Evolutionary conservation across 2,113 vertebrate genomes (phyloP), one percentile per base, ranked within the genome.

Genomic region (Murina feae): DNA sequence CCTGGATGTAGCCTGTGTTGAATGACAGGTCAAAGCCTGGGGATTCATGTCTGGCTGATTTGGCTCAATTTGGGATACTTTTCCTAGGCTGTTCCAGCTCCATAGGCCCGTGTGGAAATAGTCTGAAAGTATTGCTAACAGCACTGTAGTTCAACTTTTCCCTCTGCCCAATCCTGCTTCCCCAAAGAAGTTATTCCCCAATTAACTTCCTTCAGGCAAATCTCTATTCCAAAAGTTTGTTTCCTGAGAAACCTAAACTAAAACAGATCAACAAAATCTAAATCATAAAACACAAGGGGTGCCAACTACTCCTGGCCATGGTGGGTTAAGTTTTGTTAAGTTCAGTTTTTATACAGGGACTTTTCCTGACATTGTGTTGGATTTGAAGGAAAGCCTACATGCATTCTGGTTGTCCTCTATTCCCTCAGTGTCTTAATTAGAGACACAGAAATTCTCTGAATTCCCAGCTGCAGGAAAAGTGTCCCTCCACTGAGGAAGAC

Each of bases 371-470:
- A 37, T n/a, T 76, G 71, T 69, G 1, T 37, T 95, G 75, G 23
- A 32, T 69, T 74, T 75, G 91, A 90, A 93, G 18, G 49, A 16
- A 17, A 30, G 11, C 18, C 68, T 78, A 14, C 3, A 32, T 91
- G 51, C 23, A 53, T 92, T 92, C 85, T 23, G 32, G 9, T 18
- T 55, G n/a, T 51, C 66, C 32, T 68, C 23, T 53, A 17, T 91
- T 16, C 28, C 13, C 8, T 58, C 83, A 51, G 55, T 93, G 4
- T 28, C 53, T 91, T 89, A 86, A 76, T 68, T 83, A 89, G 60
- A 86, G 39, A 72, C 47, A 30, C 63, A 78, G 39, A 89, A 71
- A 95, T 93, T 94, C 65, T 95, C 42, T 65, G 42, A 91, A 93
- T 95, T 96, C 80, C 16, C 53, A 95, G 39, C 79, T 89, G 32